A percentile compares a stretch with the other conserved stretches of the same genome.
phyloP scores from a whole-genome alignment of 1,140 invertebrate genomes.

The Meteorus sp. region DNA sequence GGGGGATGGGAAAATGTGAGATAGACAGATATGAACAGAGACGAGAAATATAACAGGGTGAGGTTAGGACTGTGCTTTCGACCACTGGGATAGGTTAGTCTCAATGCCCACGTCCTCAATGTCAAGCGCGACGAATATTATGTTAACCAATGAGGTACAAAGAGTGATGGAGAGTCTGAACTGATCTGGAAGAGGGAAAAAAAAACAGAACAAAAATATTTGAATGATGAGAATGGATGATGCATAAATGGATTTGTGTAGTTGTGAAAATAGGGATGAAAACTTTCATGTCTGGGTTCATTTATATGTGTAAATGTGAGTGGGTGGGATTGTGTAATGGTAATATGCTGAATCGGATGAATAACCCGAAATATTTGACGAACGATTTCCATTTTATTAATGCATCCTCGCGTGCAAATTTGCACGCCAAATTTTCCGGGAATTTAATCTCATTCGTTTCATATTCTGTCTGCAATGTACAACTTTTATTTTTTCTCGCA shows the following conservation, averaged over 20 bases:
- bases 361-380: neutral
- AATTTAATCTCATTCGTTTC: constrained; percentile 8
- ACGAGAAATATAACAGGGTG: neutral
- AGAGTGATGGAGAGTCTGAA: neutral
- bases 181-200: too few species aligned
- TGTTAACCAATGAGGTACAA: neutral
- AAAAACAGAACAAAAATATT: too few species aligned
- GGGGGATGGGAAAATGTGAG: neutral
- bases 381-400: constrained; percentile 13
- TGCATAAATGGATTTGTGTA: too few species aligned
- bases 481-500: neutral
- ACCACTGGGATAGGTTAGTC: constrained; percentile 7
- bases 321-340: neutral
- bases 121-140: constrained; percentile 2
- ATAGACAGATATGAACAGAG: too few species aligned
- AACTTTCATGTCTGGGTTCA: too few species aligned
- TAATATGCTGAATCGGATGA: neutral
- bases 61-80: constrained; percentile 4
- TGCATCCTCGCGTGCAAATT: neutral
- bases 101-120: neutral
- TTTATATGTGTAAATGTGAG: neutral
- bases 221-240: too few species aligned
- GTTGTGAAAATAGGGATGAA: too few species aligned
- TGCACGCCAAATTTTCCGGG: neutral
- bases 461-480: neutral